Evolutionary conservation across 2,888 invertebrate genomes (phyloP), one percentile per base, ranked within the genome.

Genomic region (Balanococcus diminutus): DNA sequence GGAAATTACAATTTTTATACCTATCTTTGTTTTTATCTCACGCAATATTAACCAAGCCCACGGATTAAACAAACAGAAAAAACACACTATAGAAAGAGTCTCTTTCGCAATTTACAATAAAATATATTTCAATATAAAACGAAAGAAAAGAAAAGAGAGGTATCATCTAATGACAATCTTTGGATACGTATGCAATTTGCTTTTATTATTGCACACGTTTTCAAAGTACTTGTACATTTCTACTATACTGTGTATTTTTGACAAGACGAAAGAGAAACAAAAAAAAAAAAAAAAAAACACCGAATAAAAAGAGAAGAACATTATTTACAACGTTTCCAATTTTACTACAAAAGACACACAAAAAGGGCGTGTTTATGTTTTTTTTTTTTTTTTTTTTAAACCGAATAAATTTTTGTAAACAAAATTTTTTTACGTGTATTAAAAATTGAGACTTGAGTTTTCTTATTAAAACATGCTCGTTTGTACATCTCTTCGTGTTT

Each of bases 381-480:
- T 67, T 67, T 51, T 19, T 51, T 51, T n/a, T n/a, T n/a, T n/a
- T n/a, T n/a, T n/a, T n/a, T n/a, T n/a, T n/a, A n/a, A n/a, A 19
- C 19, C 28, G 61, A 67, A 67, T 67, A 67, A 67, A 67, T 67
- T 67, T 67, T 67, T 28, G 61, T 67, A 67, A 67, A 67, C 28
- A 67, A 67, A 28, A 28, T 28, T 67, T 67, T 56, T 56, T 28
- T 67, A 25, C 22, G 61, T 28, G 61, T 22, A 67, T 28, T 22
- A 67, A 67, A 67, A 67, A 67, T 67, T 67, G 25, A 67, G 61
- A 67, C 25, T 25, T 67, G 61, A 67, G 28, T 28, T 67, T 67
- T 67, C 61, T 67, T 67, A 67, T 67, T 67, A 67, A 67, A 67
- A 67, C 61, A 67, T 25, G 61, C 61, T 67, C 61, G 61, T 67